Evolutionary conservation across 2,113 vertebrate species (phyloP), one percentile per base, ranked within the genome.

Genomic region (Grammomys dolichurus): DNA sequence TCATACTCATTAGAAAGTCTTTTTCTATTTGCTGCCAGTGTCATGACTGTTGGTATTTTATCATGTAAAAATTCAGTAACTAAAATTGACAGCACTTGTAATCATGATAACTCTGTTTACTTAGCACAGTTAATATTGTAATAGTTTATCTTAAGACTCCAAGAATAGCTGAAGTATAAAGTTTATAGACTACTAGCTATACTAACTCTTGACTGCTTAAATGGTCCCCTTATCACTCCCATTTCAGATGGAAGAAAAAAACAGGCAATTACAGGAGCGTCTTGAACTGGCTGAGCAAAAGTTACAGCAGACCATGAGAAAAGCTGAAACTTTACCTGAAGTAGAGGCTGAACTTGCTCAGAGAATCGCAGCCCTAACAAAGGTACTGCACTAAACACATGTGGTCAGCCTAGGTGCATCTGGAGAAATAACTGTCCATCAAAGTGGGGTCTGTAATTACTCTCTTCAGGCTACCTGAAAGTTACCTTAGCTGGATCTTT

Each of bases 301-400:
- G 98, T 98, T 99, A 54, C 99, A 99, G 98, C 99, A 99, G 98
- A 99, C 99, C 0, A 99, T 99, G 99, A 99, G 99, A 97, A 99
- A 99, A 98, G 99, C 99, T 0, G 99, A 99, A 98, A 99, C 99
- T 2, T 98, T 99, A 93, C 99, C 99, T 0, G 99, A 99, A 98
- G 99, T 99, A n/a, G 99, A 99, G 98, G 99, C 99, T 51, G 99
- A 99, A 90, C 98, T 99, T 95, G 99, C 99, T 89, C 99, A 99
- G 98, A 99, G 99, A 98, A 99, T 99, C 98, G 99, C 99, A 48
- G 99, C 99, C 69, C 98, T 99, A 96, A 99, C 99, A 86, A 99
- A 99, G 99, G 99, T 99, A 99, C 65, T 97, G 28, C 20, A 13
- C 63, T 95, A 51, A 46, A 96, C 58, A 78, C 96, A 95, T 58